phyloP scores from a whole-genome alignment of 2,797 vertebrate species.

The Eospalax fontanierii region DNA sequence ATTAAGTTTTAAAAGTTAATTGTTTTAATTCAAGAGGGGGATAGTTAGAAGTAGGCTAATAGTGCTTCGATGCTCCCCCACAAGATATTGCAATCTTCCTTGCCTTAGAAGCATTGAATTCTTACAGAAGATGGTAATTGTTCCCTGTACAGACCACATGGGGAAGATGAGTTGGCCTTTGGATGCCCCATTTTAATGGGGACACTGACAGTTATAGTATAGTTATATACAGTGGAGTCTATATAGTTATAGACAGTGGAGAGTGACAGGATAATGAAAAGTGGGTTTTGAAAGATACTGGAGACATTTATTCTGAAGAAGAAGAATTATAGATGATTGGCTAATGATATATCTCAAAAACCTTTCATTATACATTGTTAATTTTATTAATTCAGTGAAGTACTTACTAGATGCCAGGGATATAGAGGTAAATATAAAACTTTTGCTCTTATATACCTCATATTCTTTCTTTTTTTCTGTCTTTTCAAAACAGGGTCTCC shows the following conservation, averaged over 20 bases:
- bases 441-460: not conserved
- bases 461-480: not conserved
- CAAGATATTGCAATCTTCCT: not conserved
- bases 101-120: not conserved
- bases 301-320: slow-evolving; percentile 28
- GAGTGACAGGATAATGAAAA: not conserved
- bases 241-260: too few relatives aligned
- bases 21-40: slow-evolving; percentile 31
- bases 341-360: slow-evolving; percentile 1
- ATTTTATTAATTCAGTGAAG: slow-evolving; percentile 18
- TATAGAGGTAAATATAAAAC: slow-evolving; percentile 26
- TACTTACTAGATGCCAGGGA: not conserved
- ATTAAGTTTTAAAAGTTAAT: not conserved
- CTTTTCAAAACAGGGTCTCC: too few relatives aligned
- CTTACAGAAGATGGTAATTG: not conserved
- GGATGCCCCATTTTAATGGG: not conserved
- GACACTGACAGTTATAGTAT: not conserved
- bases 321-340: not conserved
- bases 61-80: not conserved
- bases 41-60: not conserved
- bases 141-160: not conserved
- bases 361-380: not conserved
- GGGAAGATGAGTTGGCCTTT: not conserved
- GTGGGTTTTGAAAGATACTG: slow-evolving; percentile 4
- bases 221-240: too few relatives aligned